phyloP scores from a whole-genome alignment of 2,888 invertebrate species.

The Hipparchia semele region DNA sequence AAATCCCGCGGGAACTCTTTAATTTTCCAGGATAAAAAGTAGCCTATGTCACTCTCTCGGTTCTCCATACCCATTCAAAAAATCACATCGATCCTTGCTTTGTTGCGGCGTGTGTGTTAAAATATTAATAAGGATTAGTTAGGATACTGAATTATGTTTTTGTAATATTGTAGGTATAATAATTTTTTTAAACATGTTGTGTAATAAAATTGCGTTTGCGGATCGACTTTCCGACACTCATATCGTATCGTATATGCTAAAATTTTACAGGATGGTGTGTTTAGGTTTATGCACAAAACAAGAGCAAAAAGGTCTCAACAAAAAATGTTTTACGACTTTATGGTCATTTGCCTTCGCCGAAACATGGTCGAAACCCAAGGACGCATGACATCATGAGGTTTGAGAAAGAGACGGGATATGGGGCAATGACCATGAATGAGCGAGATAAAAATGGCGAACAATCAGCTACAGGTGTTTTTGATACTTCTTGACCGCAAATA shows the following conservation, averaged over 20 bases:
- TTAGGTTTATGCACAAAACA: slow-evolving; percentile 12
- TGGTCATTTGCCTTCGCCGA: slow-evolving; percentile 32
- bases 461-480: slow-evolving; percentile 28
- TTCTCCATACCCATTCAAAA: no score
- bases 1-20: no score
- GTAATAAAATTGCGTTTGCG: not conserved
- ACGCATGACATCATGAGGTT: slow-evolving; percentile 27
- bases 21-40: no score
- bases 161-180: no score
- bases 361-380: slow-evolving; percentile 28
- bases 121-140: no score
- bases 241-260: not conserved
- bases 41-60: no score
- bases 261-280: not conserved
- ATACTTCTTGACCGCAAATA: slow-evolving; percentile 15
- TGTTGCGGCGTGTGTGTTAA: no score
- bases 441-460: slow-evolving; percentile 12
- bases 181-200: no score
- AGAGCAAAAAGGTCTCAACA: slow-evolving; percentile 17
- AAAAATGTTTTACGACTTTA: slow-evolving; percentile 34
- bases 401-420: slow-evolving; percentile 23
- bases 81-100: no score
- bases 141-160: no score
- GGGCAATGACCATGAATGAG: slow-evolving; percentile 21
- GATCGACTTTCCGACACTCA: not conserved